These are phyloP conservation scores for Oncorhynchus gorbuscha DNA, from an alignment of 2,113 vertebrate species.

Conservation along the genomic window DNA sequence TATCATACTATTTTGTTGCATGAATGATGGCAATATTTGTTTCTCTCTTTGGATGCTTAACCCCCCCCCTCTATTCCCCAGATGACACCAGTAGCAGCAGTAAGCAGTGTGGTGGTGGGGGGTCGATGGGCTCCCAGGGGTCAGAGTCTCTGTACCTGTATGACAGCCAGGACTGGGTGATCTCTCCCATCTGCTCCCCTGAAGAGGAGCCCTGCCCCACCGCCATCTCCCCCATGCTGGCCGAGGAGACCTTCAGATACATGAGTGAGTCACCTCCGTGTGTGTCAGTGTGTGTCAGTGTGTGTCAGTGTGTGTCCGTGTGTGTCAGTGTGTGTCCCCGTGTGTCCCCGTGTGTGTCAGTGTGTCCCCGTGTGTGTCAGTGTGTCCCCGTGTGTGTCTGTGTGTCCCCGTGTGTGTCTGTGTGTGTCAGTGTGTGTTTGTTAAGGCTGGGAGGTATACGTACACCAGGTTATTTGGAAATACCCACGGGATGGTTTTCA, in stretches of 20 bases:
- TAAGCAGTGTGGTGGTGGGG: slow-evolving; percentile 45
- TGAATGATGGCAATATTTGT: too few relatives aligned
- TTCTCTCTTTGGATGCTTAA: not conserved
- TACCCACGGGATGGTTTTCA: too few relatives aligned
- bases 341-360: not conserved
- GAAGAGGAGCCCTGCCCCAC: slow-evolving; percentile 61
- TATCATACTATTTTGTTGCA: not conserved
- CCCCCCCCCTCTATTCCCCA: slow-evolving; percentile 43
- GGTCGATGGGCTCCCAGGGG: slow-evolving; percentile 41
- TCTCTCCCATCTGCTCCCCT: slow-evolving; percentile 65
- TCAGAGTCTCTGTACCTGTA: slow-evolving; percentile 84
- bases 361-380: not conserved
- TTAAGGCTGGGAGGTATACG: too few relatives aligned
- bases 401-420: slow-evolving; percentile 10
- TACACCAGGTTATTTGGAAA: too few relatives aligned
- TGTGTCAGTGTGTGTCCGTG: too few relatives aligned
- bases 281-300: not conserved
- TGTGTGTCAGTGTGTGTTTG: not conserved
- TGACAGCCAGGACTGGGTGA: slow-evolving; percentile 87
- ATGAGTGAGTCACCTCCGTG: slow-evolving; percentile 81
- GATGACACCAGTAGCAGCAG: slow-evolving; percentile 76
- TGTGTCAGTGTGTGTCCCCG: not conserved
- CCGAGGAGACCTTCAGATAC: slow-evolving; percentile 88
- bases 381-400: not conserved
- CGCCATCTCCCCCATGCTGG: slow-evolving; percentile 76